Conservation (phyloP, 2,888 invertebrate genomes). For the Mythimna impura region DNA sequence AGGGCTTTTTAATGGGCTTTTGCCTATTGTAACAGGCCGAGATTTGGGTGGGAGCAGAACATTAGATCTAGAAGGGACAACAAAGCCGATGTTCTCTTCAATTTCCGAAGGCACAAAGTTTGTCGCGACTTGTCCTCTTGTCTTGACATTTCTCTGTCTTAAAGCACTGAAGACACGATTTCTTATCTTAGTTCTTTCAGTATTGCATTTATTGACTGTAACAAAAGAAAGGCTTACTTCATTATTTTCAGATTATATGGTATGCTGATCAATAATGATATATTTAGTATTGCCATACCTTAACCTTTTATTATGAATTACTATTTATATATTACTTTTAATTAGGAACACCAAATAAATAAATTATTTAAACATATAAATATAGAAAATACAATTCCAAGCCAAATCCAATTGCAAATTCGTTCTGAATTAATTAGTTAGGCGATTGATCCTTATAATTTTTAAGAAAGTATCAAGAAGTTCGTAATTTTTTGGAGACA, state of each 20-base stretch:
- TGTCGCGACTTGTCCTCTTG: not conserved
- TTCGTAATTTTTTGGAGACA: too few relatives aligned
- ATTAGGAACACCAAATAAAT: too few relatives aligned
- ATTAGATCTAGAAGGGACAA: constrained; percentile 3
- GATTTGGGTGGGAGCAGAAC: not conserved
- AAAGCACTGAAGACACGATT: not conserved
- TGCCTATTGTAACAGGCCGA: not conserved
- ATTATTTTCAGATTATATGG: not conserved
- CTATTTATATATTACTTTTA: not conserved
- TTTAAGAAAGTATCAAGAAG: too few relatives aligned
- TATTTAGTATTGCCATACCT: not conserved
- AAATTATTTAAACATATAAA: too few relatives aligned
- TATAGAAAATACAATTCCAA: too few relatives aligned
- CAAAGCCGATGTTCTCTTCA: not conserved
- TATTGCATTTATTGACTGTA: constrained; percentile 6
- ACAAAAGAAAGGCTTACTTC: constrained; percentile 12
- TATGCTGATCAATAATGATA: not conserved
- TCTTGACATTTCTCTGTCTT: not conserved
- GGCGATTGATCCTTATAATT: not conserved
- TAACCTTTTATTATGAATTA: not conserved
- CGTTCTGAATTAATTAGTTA: not conserved
- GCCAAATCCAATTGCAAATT: too few relatives aligned
- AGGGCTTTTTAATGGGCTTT: not conserved
- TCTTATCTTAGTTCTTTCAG: not conserved
- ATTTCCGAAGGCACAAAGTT: not conserved